Conservation (phyloP, 2,113 vertebrate genomes). For the Gopherus evgoodei region DNA sequence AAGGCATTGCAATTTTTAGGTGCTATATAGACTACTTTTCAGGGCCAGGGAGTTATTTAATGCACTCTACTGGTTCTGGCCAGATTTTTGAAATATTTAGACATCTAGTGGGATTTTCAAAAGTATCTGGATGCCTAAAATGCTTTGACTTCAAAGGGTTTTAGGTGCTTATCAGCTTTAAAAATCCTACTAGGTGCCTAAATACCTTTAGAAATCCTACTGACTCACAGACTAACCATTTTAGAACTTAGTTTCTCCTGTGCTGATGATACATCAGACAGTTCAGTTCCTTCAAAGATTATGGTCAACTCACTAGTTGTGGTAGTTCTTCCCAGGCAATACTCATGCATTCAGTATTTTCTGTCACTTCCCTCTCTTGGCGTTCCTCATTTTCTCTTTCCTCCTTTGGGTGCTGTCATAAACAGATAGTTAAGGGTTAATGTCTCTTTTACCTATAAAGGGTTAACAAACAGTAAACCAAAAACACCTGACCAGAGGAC, state of each 20-base stretch:
- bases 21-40: background rate
- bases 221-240: background rate
- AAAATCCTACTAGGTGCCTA: background rate
- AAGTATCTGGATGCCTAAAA: background rate
- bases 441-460: too few relatives aligned
- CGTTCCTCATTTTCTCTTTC: background rate
- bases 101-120: background rate
- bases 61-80: background rate
- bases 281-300: background rate
- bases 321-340: background rate
- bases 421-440: too few relatives aligned
- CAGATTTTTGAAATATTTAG: background rate
- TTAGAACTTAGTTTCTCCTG: background rate
- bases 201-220: background rate
- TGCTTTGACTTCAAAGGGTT: background rate
- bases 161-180: background rate
- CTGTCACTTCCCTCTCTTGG: background rate
- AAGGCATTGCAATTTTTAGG: background rate
- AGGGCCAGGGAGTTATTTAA: background rate
- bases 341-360: background rate
- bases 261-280: background rate
- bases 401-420: background rate
- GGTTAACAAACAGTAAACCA: too few relatives aligned
- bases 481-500: too few relatives aligned
- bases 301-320: background rate